Conservation (phyloP, 2,888 invertebrate species). For the Liposcelis brunnea region DNA sequence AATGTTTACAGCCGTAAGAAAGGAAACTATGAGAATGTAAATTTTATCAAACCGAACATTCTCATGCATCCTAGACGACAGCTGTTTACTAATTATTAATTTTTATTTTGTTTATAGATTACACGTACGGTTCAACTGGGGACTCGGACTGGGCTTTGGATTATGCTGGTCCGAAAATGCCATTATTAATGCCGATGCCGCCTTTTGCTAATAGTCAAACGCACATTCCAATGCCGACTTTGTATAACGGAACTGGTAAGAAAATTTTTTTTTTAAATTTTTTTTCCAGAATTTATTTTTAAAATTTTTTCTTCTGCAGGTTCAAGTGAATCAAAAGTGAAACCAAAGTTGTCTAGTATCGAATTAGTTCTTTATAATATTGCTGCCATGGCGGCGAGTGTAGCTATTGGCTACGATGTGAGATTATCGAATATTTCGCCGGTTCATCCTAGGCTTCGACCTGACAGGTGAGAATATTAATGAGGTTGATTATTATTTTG, state of each 20-base stretch:
- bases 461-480: slow-evolving; percentile 35
- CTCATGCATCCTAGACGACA: neutral
- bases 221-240: slow-evolving; percentile 56
- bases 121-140: slow-evolving; percentile 1
- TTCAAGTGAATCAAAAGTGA: neutral
- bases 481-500: too few species aligned
- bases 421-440: slow-evolving; percentile 73
- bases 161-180: slow-evolving; percentile 29
- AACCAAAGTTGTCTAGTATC: slow-evolving; percentile 53
- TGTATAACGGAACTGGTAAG: slow-evolving; percentile 57
- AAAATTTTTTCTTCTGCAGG: slow-evolving; percentile 11
- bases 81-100: slow-evolving; percentile 2
- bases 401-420: slow-evolving; percentile 84
- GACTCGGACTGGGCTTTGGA: slow-evolving; percentile 22
- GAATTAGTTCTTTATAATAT: slow-evolving; percentile 76
- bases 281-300: too few species aligned
- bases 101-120: neutral
- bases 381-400: slow-evolving; percentile 77
- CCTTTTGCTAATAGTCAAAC: slow-evolving; percentile 5
- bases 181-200: slow-evolving; percentile 27
- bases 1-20: slow-evolving; percentile 12
- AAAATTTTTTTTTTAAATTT: slow-evolving; percentile 9
- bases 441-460: slow-evolving; percentile 61
- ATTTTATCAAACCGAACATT: neutral
- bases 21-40: slow-evolving; percentile 1